Base-by-base conservation (phyloP, 2,113 vertebrate species). In the Microtus pennsylvanicus region DNA sequence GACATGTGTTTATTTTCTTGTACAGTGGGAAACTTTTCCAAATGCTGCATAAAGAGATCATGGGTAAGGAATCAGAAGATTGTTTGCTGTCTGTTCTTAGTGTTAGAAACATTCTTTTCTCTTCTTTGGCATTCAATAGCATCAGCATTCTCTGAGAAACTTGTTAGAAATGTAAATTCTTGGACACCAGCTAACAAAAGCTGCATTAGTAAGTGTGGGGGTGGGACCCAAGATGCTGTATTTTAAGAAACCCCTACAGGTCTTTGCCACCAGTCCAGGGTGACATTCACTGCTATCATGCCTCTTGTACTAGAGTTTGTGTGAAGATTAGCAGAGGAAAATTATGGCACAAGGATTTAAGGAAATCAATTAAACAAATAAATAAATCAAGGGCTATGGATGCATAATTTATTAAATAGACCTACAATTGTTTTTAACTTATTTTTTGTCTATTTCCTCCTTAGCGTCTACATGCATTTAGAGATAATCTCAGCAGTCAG, bases 401-500 rank as follows among this genome's bases (percentile, higher is more conserved):
- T 88, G 52, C 90, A 96, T 98, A 97, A 97, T 98, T 98, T 97
- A 97, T 97, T 97, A 98, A 96, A 96, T 96, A 97, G 97, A 93
- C 96, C 95, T 97, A 97, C 81, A 97, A 94, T 98, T 98, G 92
- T 96, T 97, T 97, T 97, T 63, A 97, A 98, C 85, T 98, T 97
- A 95, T 98, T 98, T 98, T 96, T 97, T 98, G 93, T 97, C 77
- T 98, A 94, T 97, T 98, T 98, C 96, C 95, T 98, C 97, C 86
- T 97, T 96, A 96, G 96, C 96, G 97, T 94, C 96, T 85, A 96
- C 95, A 97, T 95, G 96, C 95, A 98, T 96, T 98, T 92, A 95
- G 94, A 98, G 98, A 98, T 97, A 98, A 98, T 98, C 98, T 98
- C 97, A 97, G 97, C 98, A 97, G 98, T 98, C 98, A 98, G 98